Base-by-base conservation (phyloP, 1,140 invertebrate genomes). In the Kradibia gibbosae region DNA sequence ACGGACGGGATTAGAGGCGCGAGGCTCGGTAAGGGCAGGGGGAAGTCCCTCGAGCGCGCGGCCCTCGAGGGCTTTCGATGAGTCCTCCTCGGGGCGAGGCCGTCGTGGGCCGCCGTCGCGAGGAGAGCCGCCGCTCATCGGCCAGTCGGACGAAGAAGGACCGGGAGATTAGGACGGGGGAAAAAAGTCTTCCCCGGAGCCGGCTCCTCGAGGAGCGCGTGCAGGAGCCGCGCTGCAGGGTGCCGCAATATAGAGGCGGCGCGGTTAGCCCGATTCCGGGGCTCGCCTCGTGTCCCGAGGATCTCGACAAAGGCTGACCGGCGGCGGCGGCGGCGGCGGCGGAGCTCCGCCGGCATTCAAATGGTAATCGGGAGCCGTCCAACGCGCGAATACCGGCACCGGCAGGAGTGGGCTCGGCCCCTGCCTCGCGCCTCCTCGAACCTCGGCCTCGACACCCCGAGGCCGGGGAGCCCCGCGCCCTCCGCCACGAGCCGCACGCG, bases 271-370 rank as follows among this genome's bases (percentile, higher is more conserved):
- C 85, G 82, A 85, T n/a, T n/a, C n/a, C n/a, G 81, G 84, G 7
- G 15, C 39, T 15, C 17, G 11, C 7, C 17, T 65, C 65, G 39
- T 8, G 3, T 5, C 31, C 2, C n/a, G 31, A 28, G 20, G 42
- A n/a, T n/a, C n/a, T n/a, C 25, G 87, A 90, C 90, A 91, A 89
- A 90, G 87, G 88, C 87, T 89, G 87, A 89, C 88, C 88, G 85
- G 85, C 83, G 83, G 82, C 79, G 39, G 67, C 88, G 85, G 85
- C 83, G 83, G 82, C 79, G 39, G 67, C 50, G 34, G 25, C 28
- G 13, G 76, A 5, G 20, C 7, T 80, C 82, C 82, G 75, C 75
- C 79, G 81, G 83, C 87, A 91, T 91, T 91, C 88, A 91, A 85
- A 91, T 91, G 90, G 88, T 90, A 91, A 91, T 90, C 22, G 85